phyloP scores from a whole-genome alignment of 2,113 vertebrate genomes.

The Atractosteus spatula region DNA sequence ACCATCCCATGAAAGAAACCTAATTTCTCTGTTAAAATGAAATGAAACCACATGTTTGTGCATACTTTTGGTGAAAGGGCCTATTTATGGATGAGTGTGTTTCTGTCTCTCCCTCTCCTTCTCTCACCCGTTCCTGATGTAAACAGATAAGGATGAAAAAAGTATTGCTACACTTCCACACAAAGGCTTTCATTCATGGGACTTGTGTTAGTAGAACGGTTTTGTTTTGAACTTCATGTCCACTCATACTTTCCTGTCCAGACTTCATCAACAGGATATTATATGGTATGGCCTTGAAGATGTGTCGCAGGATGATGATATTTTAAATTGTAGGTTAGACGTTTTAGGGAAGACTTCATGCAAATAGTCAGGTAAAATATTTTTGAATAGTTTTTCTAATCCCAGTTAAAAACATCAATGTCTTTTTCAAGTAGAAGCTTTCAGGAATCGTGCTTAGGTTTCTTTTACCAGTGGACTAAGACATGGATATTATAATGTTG shows the following conservation, averaged over 20 bases:
- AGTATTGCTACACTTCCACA: slow-evolving; percentile 23
- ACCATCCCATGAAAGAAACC: slow-evolving; percentile 43
- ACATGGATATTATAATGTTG: no score
- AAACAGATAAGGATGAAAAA: slow-evolving; percentile 28
- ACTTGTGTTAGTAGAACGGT: slow-evolving; percentile 30
- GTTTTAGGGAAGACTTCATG: no score
- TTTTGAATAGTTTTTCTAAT: no score
- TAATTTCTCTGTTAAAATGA: slow-evolving; percentile 39
- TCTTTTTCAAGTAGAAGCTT: no score
- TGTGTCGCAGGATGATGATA: no score
- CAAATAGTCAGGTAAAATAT: no score
- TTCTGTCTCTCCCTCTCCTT: background rate
- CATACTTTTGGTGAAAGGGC: slow-evolving; percentile 46
- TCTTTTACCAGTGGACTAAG: no score
- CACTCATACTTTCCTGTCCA: slow-evolving; percentile 12
- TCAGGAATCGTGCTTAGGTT: no score
- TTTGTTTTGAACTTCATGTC: slow-evolving; percentile 31
- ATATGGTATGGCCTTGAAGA: no score
- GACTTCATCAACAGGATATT: no score
- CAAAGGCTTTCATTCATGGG: slow-evolving; percentile 57
- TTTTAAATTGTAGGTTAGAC: no score
- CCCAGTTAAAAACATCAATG: no score
- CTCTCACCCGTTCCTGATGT: slow-evolving; percentile 15
- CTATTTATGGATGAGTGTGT: slow-evolving; percentile 36
- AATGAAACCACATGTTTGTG: slow-evolving; percentile 54